Percentiles rank a stretch among this genome's conserved stretches.
phyloP scores from a whole-genome alignment of 2,797 vertebrate genomes.

The Lacerta viridis region DNA sequence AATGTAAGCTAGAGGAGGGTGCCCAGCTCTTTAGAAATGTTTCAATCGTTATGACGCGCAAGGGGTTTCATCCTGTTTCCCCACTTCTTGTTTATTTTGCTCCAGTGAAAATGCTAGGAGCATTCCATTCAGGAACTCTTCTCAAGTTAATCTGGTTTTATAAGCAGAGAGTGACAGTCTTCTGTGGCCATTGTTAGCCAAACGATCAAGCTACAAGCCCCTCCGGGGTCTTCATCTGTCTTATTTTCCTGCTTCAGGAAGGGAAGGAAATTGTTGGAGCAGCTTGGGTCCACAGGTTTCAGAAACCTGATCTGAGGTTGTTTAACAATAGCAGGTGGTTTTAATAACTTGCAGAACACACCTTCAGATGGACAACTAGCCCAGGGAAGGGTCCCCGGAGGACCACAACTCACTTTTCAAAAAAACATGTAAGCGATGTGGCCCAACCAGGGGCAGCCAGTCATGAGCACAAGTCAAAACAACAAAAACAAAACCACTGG shows the following conservation, averaged over 20 bases:
- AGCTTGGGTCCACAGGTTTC: rapidly evolving
- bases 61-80: constrained; percentile 23
- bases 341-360: not conserved
- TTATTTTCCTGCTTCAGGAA: not conserved
- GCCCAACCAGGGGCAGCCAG: not conserved
- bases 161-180: constrained; percentile 15
- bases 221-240: not conserved
- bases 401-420: not conserved
- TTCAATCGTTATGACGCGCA: constrained; percentile 36
- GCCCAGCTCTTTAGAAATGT: constrained; percentile 32
- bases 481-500: no score
- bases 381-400: not conserved
- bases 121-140: constrained; percentile 33
- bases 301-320: not conserved
- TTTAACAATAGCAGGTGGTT: not conserved
- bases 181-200: not conserved
- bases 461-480: no score
- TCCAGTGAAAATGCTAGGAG: constrained; percentile 24
- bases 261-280: not conserved
- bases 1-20: constrained; percentile 20
- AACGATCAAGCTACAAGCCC: constrained; percentile 13
- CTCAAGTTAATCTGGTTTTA: constrained; percentile 29
- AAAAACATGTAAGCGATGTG: no score
- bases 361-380: not conserved
- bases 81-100: constrained; percentile 29